Evolutionary conservation across 2,797 vertebrate genomes (phyloP).

Genomic region (Sebastes iracundus): DNA sequence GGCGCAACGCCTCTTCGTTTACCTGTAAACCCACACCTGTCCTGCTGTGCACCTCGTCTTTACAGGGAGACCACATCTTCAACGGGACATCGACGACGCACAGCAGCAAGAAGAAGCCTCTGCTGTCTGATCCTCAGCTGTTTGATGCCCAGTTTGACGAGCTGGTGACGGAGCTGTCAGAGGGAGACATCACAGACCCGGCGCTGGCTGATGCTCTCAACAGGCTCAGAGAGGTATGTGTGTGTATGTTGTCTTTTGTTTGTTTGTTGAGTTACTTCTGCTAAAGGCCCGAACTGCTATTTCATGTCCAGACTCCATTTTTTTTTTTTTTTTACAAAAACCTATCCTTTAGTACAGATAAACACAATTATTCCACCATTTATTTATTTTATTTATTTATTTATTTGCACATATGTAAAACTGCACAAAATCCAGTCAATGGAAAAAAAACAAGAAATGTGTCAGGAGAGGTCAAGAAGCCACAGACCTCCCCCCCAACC

Average conservation of each 20-base stretch:
- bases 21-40: background rate
- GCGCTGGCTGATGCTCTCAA: constrained; percentile 84
- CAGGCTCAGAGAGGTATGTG: constrained; percentile 77
- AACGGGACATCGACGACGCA: constrained; percentile 63
- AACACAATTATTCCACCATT: no score
- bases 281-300: no score
- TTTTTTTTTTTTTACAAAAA: no score
- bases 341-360: no score
- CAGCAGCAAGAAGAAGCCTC: constrained; percentile 42
- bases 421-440: no score
- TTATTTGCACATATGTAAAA: no score
- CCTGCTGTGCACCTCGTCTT: constrained; percentile 31
- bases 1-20: background rate
- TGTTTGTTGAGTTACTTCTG: background rate
- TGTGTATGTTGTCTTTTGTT: background rate
- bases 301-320: background rate
- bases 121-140: constrained; percentile 77
- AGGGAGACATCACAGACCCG: constrained; percentile 81
- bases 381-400: no score
- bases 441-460: no score
- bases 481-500: no score
- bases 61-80: constrained; percentile 72
- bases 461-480: no score
- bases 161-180: constrained; percentile 87
- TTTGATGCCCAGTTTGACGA: constrained; percentile 88